Conservation (phyloP, 2,888 invertebrate genomes). For the Hypselothyrea guttata region DNA sequence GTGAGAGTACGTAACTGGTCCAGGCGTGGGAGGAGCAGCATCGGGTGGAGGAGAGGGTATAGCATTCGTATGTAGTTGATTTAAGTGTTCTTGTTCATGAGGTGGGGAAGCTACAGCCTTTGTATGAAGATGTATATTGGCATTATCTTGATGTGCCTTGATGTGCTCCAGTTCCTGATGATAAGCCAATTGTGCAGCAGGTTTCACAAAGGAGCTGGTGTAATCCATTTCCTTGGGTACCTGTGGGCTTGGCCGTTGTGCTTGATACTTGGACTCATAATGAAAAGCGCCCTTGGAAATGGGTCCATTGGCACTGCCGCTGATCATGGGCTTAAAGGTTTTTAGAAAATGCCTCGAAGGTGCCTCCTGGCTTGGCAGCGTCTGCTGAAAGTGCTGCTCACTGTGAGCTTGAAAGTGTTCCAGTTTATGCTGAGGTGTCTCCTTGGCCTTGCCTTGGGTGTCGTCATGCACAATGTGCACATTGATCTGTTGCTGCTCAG, state of each 20-base stretch:
- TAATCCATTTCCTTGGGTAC: conserved; percentile 30
- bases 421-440: conserved; percentile 34
- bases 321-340: conserved; percentile 72
- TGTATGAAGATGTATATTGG: too few relatives aligned
- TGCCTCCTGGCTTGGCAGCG: conserved; percentile 63
- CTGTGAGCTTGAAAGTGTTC: conserved; percentile 70
- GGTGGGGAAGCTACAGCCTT: too few relatives aligned
- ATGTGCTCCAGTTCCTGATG: conserved; percentile 35
- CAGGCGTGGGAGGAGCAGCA: neutral
- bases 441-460: conserved; percentile 30
- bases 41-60: conserved; percentile 31
- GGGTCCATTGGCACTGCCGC: conserved; percentile 44
- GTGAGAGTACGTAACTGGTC: conserved; percentile 17
- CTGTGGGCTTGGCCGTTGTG: conserved; percentile 19
- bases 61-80: conserved; percentile 48
- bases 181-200: conserved; percentile 59
- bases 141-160: conserved; percentile 10
- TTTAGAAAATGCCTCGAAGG: conserved; percentile 80
- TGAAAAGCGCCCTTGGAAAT: conserved; percentile 69
- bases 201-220: conserved; percentile 28
- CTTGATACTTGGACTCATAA: conserved; percentile 59
- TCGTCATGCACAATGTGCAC: conserved; percentile 74
- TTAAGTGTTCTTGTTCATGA: neutral
- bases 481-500: conserved; percentile 70
- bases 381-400: conserved; percentile 57